Percentiles rank a stretch among this genome's conserved stretches.
phyloP scores from a whole-genome alignment of 2,888 invertebrate genomes.

The Xestia xanthographa region DNA sequence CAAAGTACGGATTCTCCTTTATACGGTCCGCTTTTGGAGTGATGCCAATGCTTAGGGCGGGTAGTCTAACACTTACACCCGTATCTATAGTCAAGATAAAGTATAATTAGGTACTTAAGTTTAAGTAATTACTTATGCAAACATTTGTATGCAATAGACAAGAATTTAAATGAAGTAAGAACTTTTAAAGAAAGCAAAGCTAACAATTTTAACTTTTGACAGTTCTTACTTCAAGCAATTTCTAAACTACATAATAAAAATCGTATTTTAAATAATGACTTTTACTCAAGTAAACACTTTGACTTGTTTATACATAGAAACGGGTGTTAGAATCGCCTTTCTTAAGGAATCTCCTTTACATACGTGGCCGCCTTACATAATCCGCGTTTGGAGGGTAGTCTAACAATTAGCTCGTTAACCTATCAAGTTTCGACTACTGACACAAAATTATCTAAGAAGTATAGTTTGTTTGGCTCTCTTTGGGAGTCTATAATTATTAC shows the following conservation, averaged over 20 bases:
- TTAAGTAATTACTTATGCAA: too few species aligned
- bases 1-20: background rate
- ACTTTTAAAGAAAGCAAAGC: too few species aligned
- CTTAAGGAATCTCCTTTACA: background rate
- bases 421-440: conserved; percentile 18
- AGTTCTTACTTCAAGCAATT: too few species aligned
- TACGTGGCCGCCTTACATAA: background rate
- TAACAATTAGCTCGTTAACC: conserved; percentile 13
- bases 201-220: too few species aligned
- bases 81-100: too few species aligned
- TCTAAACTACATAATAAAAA: too few species aligned
- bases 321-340: background rate
- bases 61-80: conserved; percentile 1
- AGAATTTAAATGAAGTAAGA: too few species aligned
- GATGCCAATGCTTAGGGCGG: background rate
- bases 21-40: background rate
- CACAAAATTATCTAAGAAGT: background rate
- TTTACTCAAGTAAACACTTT: too few species aligned
- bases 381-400: background rate
- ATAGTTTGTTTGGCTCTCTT: background rate
- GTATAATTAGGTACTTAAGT: too few species aligned
- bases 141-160: too few species aligned
- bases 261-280: too few species aligned
- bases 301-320: too few species aligned
- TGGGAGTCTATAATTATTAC: background rate